Evolutionary conservation across 2,888 invertebrate species (phyloP), one percentile per base, ranked within the genome.

Genomic region (Teinopalpus imperialis): DNA sequence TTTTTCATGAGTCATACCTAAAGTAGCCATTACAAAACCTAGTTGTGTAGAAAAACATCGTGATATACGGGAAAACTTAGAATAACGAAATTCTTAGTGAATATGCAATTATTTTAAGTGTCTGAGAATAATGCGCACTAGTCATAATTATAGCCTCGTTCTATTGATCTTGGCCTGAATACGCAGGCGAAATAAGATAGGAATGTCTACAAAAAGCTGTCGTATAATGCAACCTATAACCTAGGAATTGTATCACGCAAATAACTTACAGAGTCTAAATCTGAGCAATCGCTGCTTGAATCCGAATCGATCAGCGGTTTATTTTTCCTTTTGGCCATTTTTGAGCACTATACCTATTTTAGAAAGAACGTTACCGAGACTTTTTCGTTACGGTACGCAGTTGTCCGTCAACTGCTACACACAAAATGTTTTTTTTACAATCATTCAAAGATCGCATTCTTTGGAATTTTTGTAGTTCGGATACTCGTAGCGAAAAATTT

Each of bases 251-350:
- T 48, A 50, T 53, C 43, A 52, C 39, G 57, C 59, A 61, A 58
- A 47, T 57, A 52, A 90, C 94, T 93, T 90, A 96, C 96, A 63
- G 94, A 94, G 79, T 96, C 95, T 67, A 95, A 89, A 86, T 96
- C 96, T 40, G 95, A 94, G 56, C 92, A 94, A 61, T 93, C 94
- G 76, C 94, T 94, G 77, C 94, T 95, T 47, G 94, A 94, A 75
- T 95, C 95, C 12, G 95, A 94, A 74, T 96, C 95, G 60, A 95
- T 93, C 52, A 95, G 85, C 26, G 94, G 94, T 73, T 95, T 94
- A 77, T 93, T 94, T 80, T 95, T 95, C 58, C 96, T 91, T 88
- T 96, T 96, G 61, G 93, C 95, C 95, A 96, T 96, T 81, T 66
- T 72, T 47, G 43, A 36, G 18, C 30, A 45, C 43, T 53, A 48